Base-by-base conservation (phyloP, 2,113 vertebrate genomes). In the Gadus macrocephalus region DNA sequence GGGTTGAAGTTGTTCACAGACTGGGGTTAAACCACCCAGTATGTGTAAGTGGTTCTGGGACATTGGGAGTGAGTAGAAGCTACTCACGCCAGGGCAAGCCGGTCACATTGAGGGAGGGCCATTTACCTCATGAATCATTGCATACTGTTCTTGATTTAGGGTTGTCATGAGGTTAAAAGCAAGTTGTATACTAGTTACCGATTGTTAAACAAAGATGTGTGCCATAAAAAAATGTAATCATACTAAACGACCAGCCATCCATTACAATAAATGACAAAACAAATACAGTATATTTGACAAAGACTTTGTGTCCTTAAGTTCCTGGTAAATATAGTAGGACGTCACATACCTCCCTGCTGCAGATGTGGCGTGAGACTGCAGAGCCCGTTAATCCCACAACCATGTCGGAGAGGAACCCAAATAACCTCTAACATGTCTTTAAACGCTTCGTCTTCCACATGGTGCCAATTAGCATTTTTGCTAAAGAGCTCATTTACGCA, bases 391-490 rank as follows among this genome's bases (percentile, higher is more conserved):
- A 77, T 82, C 69, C 79, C 59, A 79, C 87, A 90, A 90, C 89
- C 86, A 75, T 82, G 77, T 77, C 79, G 65, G 72, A 76, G 68
- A 81, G 70, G 64, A 80, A 70, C 81, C 84, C 73, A 81, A 89
- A 84, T 77, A 84, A 82, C 72, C 81, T 85, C 78, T 82, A 85
- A 84, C 77, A 63, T 86, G 80, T 82, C 85, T 83, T 88, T 86
- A 86, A 85, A 89, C 25, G 83, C 84, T 89, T 88, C 80, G 83
- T 89, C 81, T 88, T 88, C 87, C 90, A 90, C 88, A 88, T 91
- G 90, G 86, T 83, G 86, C 81, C 85, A 88, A 89, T 92, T 90
- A 85, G 82, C 81, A 86, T 87, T 87, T 89, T 88, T 86, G 80
- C 8, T n/a, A 86, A 86, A 83, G 71, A 86, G 85, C 86, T 86